Conservation (phyloP, 2,113 vertebrate species). For the Mesembrinibis cayennensis region DNA sequence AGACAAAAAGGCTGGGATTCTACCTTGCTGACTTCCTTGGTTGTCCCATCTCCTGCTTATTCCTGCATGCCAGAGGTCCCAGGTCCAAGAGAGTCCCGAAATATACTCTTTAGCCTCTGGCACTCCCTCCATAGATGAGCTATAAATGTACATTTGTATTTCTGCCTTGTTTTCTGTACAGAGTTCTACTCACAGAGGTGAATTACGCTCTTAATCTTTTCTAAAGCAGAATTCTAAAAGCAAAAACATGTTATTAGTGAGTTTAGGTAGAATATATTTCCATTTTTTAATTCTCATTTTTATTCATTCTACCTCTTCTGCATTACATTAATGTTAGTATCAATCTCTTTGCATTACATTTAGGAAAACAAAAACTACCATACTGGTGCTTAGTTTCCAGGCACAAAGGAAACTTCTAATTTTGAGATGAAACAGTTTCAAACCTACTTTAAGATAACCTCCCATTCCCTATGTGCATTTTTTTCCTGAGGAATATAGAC, state of each 20-base stretch:
- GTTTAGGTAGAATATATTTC: slow-evolving; percentile 2
- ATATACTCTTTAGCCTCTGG: neutral
- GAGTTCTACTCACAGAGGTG: neutral
- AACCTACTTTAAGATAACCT: neutral
- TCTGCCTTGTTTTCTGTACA: neutral
- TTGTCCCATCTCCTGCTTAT: neutral
- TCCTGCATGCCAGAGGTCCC: neutral
- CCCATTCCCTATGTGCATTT: neutral
- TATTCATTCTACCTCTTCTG: neutral
- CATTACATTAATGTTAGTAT: neutral
- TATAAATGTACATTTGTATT: neutral
- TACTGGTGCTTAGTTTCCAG: neutral
- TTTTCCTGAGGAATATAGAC: neutral
- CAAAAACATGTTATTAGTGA: neutral
- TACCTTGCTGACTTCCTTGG: neutral
- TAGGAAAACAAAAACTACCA: neutral
- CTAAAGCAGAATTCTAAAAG: neutral
- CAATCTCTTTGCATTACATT: neutral
- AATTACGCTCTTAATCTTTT: slow-evolving; percentile 1
- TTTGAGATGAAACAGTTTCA: neutral
- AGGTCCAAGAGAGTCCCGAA: neutral
- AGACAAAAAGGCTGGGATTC: neutral
- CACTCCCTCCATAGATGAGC: neutral
- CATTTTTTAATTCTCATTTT: slow-evolving; percentile 4
- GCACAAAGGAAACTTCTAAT: neutral